phyloP scores from a whole-genome alignment of 2,113 vertebrate species.

The Hydrochoerus hydrochaeris region DNA sequence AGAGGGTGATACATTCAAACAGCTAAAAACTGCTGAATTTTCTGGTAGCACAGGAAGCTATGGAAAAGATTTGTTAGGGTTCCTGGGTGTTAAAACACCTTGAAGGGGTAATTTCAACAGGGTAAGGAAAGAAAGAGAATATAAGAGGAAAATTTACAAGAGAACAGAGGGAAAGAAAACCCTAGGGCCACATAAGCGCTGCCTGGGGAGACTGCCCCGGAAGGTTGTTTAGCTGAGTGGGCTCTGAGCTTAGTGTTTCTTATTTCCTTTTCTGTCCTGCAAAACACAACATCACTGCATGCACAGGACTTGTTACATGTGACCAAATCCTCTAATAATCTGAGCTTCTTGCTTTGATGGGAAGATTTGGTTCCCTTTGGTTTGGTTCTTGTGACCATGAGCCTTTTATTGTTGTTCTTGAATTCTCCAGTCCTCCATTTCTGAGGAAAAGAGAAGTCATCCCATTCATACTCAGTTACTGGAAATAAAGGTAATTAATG shows the following conservation, averaged over 20 bases:
- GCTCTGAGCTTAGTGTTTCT: slow-evolving; percentile 49
- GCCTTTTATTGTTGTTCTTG: background rate
- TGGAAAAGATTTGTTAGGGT: background rate
- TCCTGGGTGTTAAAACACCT: background rate
- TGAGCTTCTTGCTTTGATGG: background rate
- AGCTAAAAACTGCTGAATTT: background rate
- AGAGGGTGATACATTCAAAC: background rate
- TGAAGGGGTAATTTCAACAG: slow-evolving; percentile 13
- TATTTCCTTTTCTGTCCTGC: slow-evolving; percentile 9
- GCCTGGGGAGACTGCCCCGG: background rate
- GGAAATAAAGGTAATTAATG: background rate
- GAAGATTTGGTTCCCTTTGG: background rate
- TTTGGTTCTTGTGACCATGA: slow-evolving; percentile 27
- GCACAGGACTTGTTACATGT: background rate
- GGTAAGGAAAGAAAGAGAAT: slow-evolving; percentile 42
- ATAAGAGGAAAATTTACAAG: slow-evolving; percentile 37
- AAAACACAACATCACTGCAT: slow-evolving; percentile 48
- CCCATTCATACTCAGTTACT: background rate
- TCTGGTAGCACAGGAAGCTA: slow-evolving; percentile 1
- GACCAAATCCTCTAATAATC: slow-evolving; percentile 31
- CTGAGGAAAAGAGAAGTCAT: background rate
- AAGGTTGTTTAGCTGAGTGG: slow-evolving; percentile 56
- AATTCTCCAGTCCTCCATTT: background rate
- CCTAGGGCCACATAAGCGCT: background rate
- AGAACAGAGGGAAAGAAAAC: slow-evolving; percentile 63